A percentile compares a stretch with the other conserved stretches of the same genome.
These are phyloP conservation scores for Actinia tenebrosa DNA, from an alignment of 64 coral and sea anemone species.

Conservation along the genomic window DNA sequence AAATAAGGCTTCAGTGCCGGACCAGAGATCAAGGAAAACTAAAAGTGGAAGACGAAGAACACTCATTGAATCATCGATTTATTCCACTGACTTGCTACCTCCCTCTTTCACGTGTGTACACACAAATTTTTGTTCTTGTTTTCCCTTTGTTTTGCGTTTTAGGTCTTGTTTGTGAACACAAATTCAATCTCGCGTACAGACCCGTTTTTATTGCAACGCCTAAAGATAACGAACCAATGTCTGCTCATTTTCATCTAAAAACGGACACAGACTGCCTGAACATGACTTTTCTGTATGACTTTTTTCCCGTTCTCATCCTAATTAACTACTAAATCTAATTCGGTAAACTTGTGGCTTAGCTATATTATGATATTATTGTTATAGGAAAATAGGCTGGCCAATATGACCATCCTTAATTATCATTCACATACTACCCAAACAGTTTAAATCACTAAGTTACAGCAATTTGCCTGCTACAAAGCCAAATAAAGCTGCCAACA, in stretches of 20 bases:
- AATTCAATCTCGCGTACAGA: no score
- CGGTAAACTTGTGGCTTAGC: conserved; percentile 4
- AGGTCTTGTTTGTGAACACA: no score
- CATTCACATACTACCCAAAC: conserved; percentile 11
- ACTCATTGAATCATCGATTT: no score
- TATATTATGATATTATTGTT: conserved; percentile 10
- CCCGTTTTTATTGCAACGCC: no score
- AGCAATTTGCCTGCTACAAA: neutral
- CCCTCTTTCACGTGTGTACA: no score
- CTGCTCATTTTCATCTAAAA: no score
- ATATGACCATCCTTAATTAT: conserved; percentile 1
- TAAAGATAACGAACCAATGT: neutral
- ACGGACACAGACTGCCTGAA: no score
- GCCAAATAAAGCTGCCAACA: conserved; percentile 5
- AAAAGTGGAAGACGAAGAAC: no score
- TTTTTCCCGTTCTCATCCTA: neutral
- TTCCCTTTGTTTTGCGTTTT: no score
- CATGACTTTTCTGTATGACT: neutral
- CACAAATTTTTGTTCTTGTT: no score
- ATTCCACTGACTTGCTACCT: no score
- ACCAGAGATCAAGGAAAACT: no score
- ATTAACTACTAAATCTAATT: conserved; percentile 14
- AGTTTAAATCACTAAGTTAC: neutral
- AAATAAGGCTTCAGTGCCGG: neutral
- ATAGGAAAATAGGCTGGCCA: conserved; percentile 4